Evolutionary conservation across 2,113 vertebrate genomes (phyloP).

Genomic region (Phyllostomus discolor): DNA sequence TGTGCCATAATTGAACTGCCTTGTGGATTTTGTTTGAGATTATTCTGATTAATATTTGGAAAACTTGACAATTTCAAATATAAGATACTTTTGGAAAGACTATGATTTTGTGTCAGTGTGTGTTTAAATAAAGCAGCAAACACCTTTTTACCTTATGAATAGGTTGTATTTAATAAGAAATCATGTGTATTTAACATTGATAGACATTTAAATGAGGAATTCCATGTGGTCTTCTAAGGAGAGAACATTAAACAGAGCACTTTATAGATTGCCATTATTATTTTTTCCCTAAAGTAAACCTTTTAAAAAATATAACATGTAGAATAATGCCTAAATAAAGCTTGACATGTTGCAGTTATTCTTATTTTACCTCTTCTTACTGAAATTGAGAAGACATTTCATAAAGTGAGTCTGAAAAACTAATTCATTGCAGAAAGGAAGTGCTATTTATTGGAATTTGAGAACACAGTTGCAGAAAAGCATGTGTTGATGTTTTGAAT

Average conservation of each 20-base stretch:
- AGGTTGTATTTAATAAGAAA: neutral
- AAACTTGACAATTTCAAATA: conserved; percentile 15
- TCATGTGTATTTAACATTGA: neutral
- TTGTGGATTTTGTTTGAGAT: neutral
- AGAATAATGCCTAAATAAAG: neutral
- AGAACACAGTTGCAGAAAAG: neutral
- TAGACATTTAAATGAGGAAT: neutral
- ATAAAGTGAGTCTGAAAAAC: neutral
- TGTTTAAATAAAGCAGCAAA: conserved; percentile 18
- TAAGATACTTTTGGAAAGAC: neutral
- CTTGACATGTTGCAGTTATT: neutral
- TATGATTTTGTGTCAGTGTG: neutral
- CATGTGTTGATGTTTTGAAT: conserved; percentile 14
- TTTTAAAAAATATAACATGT: neutral
- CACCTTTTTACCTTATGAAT: neutral
- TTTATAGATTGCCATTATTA: neutral
- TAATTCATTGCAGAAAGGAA: neutral
- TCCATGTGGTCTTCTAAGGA: neutral
- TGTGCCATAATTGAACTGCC: conserved; percentile 1
- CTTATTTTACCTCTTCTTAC: neutral
- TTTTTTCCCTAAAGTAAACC: neutral
- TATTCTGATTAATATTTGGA: conserved; percentile 36
- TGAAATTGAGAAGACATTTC: conserved; percentile 14
- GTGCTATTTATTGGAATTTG: neutral
- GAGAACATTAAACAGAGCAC: neutral